Conservation (phyloP, 2,888 invertebrate genomes). For the Laothoe populi region DNA sequence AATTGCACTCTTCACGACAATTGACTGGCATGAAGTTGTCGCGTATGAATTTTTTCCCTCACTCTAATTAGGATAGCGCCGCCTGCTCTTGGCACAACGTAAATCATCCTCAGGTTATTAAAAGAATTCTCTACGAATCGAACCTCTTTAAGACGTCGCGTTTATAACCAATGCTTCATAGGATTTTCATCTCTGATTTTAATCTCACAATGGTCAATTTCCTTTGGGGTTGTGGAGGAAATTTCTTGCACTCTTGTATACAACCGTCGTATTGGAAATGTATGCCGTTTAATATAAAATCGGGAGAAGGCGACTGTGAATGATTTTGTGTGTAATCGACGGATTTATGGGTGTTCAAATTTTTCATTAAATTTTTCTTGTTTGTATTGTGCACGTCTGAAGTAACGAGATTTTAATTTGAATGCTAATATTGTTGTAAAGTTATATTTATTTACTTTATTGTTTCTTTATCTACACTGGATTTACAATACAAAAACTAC, state of each 20-base stretch:
- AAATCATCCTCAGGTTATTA: slow-evolving; percentile 81
- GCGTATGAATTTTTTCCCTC: slow-evolving; percentile 63
- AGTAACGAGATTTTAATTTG: no score
- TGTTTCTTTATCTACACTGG: no score
- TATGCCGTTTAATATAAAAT: slow-evolving; percentile 56
- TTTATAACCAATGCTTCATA: neutral
- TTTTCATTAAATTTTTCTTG: slow-evolving; percentile 10
- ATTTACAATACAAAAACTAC: no score
- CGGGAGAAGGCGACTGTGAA: slow-evolving; percentile 51
- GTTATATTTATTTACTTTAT: no score
- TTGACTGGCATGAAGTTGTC: slow-evolving; percentile 43
- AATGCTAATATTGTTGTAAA: no score
- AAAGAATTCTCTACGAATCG: slow-evolving; percentile 78
- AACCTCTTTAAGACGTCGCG: slow-evolving; percentile 56
- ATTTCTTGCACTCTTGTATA: slow-evolving; percentile 20
- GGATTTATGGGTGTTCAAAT: slow-evolving; percentile 24
- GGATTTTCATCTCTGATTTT: neutral
- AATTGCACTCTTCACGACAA: slow-evolving; percentile 18
- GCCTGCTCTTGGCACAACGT: slow-evolving; percentile 76
- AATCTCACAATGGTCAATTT: neutral
- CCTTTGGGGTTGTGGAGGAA: neutral
- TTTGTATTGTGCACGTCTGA: neutral
- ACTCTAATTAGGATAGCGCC: slow-evolving; percentile 73
- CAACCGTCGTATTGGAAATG: slow-evolving; percentile 23
- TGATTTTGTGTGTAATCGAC: slow-evolving; percentile 41